phyloP scores from a whole-genome alignment of 2,797 vertebrate species.

The Galago senegalensis region DNA sequence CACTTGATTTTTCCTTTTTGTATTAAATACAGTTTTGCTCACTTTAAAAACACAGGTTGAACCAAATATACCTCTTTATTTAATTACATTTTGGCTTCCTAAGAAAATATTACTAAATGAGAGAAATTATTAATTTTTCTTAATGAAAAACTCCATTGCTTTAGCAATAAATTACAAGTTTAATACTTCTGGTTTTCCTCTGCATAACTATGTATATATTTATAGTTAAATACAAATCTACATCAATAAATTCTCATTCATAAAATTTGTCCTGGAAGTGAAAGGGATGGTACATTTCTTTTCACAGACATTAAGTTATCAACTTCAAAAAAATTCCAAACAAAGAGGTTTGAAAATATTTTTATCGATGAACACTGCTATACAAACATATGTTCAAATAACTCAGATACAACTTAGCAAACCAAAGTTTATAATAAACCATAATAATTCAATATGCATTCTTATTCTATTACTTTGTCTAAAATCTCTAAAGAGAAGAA shows the following conservation, averaged over 20 bases:
- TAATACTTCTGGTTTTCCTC: background rate
- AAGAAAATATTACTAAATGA: background rate
- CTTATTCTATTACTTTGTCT: background rate
- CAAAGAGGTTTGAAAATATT: background rate
- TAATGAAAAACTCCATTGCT: background rate
- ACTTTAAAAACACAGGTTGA: background rate
- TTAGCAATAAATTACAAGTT: background rate
- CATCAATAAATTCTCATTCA: background rate
- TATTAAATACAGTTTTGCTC: background rate
- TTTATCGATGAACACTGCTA: background rate
- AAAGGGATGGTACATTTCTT: background rate
- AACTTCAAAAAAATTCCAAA: background rate
- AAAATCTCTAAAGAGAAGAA: background rate
- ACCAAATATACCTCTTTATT: background rate
- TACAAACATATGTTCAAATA: background rate
- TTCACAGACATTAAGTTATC: background rate
- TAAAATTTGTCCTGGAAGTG: background rate
- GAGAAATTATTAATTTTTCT: background rate
- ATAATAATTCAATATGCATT: background rate
- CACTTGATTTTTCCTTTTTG: background rate
- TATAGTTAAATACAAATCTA: background rate
- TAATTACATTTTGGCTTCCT: background rate
- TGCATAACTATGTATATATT: background rate
- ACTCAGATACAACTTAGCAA: background rate
- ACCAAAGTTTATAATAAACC: background rate